Percentiles rank a stretch among this genome's conserved stretches.
Evolutionary conservation across 2,113 vertebrate species (phyloP).

Genomic region (Triplophysa rosa): DNA sequence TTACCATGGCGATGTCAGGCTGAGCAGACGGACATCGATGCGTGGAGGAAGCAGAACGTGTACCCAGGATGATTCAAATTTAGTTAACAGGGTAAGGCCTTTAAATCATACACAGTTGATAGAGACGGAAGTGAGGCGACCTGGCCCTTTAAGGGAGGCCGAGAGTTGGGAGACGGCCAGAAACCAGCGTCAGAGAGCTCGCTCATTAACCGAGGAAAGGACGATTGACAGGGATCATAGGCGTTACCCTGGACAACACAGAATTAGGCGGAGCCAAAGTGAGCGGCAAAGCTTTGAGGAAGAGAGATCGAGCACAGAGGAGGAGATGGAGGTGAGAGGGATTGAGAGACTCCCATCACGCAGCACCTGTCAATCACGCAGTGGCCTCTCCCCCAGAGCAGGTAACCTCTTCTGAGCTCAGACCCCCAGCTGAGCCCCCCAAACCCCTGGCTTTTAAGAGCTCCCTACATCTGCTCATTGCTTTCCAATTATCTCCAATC

Average conservation of each 20-base stretch:
- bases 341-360: constrained; percentile 49
- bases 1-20: constrained; percentile 69
- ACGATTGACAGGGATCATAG: constrained; percentile 31
- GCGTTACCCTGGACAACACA: not conserved
- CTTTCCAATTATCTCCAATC: constrained; percentile 40
- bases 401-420: constrained; percentile 66
- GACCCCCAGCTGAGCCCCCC: constrained; percentile 3
- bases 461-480: constrained; percentile 7
- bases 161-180: constrained; percentile 34
- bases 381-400: constrained; percentile 60
- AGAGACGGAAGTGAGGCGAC: constrained; percentile 52
- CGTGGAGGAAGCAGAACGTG: constrained; percentile 50
- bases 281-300: constrained; percentile 41
- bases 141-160: constrained; percentile 19
- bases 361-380: constrained; percentile 65
- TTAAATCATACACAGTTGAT: constrained; percentile 33
- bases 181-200: not conserved
- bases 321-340: constrained; percentile 38
- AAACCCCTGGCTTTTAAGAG: not conserved
- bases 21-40: constrained; percentile 56
- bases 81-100: constrained; percentile 47
- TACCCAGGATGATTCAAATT: constrained; percentile 35
- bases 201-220: constrained; percentile 30
- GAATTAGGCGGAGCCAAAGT: constrained; percentile 56
- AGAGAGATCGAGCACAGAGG: constrained; percentile 58